Percentiles rank a stretch among this genome's conserved stretches.
Evolutionary conservation across 2,888 invertebrate genomes (phyloP).

Genomic region (Allacma fusca): DNA sequence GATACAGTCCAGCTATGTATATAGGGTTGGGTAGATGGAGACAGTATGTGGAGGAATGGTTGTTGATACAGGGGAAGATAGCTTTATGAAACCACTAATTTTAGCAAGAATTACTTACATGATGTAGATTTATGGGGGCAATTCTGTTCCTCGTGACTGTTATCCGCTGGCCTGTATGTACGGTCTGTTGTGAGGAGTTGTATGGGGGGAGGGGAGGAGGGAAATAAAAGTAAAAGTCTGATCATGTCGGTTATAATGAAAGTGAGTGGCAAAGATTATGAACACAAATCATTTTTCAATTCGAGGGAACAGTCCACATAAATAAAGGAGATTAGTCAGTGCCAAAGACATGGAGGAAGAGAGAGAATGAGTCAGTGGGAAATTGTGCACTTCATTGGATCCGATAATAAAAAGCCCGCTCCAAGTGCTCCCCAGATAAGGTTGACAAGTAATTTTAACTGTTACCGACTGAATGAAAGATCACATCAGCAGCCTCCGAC

Average conservation of each 20-base stretch:
- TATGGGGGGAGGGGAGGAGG: background rate
- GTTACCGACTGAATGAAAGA: constrained; percentile 39
- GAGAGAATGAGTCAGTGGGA: constrained; percentile 38
- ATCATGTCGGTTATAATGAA: constrained; percentile 12
- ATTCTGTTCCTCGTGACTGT: background rate
- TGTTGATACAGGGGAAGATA: too few relatives aligned
- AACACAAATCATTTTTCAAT: constrained; percentile 42
- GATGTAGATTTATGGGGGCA: constrained; percentile 1
- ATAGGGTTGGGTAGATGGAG: too few relatives aligned
- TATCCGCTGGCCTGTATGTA: background rate
- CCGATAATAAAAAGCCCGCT: constrained; percentile 40
- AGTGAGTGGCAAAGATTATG: constrained; percentile 38
- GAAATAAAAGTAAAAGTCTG: constrained; percentile 13
- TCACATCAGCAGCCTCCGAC: constrained; percentile 34
- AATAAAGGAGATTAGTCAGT: constrained; percentile 42
- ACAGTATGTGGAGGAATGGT: too few relatives aligned
- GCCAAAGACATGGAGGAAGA: constrained; percentile 26
- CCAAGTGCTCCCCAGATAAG: constrained; percentile 38
- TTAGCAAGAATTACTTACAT: background rate
- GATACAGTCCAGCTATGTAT: too few relatives aligned
- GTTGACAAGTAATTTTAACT: constrained; percentile 44
- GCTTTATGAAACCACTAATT: too few relatives aligned
- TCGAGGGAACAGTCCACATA: constrained; percentile 30
- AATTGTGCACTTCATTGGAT: constrained; percentile 43
- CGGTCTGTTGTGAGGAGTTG: background rate